Evolutionary conservation across 2,888 invertebrate species (phyloP), one percentile per base, ranked within the genome.

Genomic region (Drosophila mayaguana): DNA sequence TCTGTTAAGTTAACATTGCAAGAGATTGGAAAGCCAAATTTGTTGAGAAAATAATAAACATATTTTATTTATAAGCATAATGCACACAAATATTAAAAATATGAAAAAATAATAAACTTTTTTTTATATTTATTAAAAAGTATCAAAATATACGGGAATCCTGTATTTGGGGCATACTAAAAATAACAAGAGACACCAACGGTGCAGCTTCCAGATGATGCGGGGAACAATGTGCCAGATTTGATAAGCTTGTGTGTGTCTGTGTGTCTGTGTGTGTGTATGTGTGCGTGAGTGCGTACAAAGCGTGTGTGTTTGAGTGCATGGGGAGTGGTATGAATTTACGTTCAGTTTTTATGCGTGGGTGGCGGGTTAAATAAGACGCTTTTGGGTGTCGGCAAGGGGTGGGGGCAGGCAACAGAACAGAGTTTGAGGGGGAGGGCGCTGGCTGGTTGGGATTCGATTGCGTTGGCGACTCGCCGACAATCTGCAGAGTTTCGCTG

Each of bases 311-410:
- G 20, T 34, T n/a, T 28, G 28, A 48, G 34, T 32, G 14, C 18
- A 18, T 50, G 25, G 64, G 46, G 46, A 25, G 36, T 36, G n/a
- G 45, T 34, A 56, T 25, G 38, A 61, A 60, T 56, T 25, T 43
- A 54, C 54, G 53, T 60, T 61, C 54, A 61, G 63, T 42, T 78
- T 80, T 71, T 81, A 75, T 81, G 62, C 57, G 63, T 63, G 61
- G 42, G 50, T 53, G 51, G 70, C 50, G 63, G 77, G 80, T 90
- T 77, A 84, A 84, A 88, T 84, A 83, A 90, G 90, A 85, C 46
- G 69, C 67, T 65, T 57, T 51, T 46, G 54, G 66, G 32, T 42
- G 54, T 20, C 16, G 14, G 25, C 14, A 32, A 6, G 12, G 36
- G 22, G 20, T 14, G 38, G 38, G 38, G n/a, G 20, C 32, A 18